phyloP scores from a whole-genome alignment of 2,113 vertebrate species.

The Pseudopipra pipra region DNA sequence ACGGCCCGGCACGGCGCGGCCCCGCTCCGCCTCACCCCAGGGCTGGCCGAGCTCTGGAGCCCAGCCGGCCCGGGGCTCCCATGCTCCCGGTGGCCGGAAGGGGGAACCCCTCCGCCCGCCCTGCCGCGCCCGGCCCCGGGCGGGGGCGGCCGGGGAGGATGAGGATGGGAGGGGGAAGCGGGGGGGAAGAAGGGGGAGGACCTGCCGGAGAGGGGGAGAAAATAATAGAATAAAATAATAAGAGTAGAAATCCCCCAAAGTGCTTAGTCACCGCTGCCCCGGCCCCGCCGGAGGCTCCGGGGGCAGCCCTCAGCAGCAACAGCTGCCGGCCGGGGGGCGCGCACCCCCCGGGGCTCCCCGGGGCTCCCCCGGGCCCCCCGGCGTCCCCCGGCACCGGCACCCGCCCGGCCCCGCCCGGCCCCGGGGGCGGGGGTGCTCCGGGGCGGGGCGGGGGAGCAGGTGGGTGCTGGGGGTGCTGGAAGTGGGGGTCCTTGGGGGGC shows the following conservation, averaged over 20 bases:
- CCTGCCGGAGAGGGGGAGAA: neutral
- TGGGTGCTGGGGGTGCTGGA: neutral
- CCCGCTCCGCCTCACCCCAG: conserved; percentile 5
- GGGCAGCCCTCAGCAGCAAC: neutral
- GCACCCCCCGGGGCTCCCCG: neutral
- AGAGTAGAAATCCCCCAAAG: neutral
- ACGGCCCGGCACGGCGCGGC: neutral
- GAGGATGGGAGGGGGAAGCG: neutral
- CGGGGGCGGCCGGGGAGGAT: neutral
- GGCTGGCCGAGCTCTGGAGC: neutral
- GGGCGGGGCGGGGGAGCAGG: neutral
- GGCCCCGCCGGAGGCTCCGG: conserved; percentile 1
- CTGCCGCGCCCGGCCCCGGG: conserved; percentile 2
- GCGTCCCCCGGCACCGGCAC: neutral
- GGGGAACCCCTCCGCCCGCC: neutral
- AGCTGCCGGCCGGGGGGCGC: neutral
- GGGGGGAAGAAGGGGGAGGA: neutral
- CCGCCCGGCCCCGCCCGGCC: neutral
- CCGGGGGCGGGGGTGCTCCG: neutral
- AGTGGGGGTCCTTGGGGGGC: neutral
- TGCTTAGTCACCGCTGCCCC: conserved; percentile 53
- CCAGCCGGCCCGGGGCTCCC: neutral
- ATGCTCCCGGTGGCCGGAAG: neutral
- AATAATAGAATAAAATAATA: neutral
- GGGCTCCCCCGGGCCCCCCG: neutral